Evolutionary conservation across 2,797 vertebrate species (phyloP).

Genomic region (Anabas testudineus): DNA sequence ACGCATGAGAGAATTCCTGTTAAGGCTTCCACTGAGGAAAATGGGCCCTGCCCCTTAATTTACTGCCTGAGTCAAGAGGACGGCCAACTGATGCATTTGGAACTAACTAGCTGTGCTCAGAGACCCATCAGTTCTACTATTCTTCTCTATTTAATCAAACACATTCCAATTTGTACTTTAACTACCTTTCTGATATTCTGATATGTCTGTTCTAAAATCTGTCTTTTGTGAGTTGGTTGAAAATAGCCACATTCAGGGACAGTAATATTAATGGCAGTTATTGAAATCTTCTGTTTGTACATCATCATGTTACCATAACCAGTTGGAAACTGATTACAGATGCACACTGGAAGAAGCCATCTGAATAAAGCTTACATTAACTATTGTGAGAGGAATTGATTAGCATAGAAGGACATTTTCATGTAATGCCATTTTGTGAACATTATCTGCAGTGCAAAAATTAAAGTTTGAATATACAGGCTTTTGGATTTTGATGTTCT

Average conservation of each 20-base stretch:
- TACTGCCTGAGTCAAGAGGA: conserved; percentile 67
- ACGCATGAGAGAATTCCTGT: conserved; percentile 76
- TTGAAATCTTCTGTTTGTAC: background rate
- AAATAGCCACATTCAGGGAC: conserved; percentile 11
- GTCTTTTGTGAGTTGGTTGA: conserved; percentile 18
- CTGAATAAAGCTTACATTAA: background rate
- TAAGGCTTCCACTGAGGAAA: conserved; percentile 71
- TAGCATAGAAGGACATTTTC: background rate
- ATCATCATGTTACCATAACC: background rate
- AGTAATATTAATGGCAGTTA: conserved; percentile 6
- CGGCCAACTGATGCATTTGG: conserved; percentile 62
- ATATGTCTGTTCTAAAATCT: conserved; percentile 2
- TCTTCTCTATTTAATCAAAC: conserved; percentile 37
- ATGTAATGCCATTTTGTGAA: background rate
- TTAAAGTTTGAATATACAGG: no score
- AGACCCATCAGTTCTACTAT: conserved; percentile 42
- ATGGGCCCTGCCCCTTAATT: conserved; percentile 76
- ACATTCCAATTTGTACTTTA: conserved; percentile 17
- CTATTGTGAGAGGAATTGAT: conserved; percentile 4
- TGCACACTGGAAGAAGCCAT: background rate
- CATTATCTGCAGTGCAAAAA: background rate
- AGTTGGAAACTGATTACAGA: background rate
- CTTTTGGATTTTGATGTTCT: no score
- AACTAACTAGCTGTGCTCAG: conserved; percentile 67
- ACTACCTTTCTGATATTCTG: conserved; percentile 16